Evolutionary conservation across 2,888 invertebrate genomes (phyloP).

Genomic region (Dicyrtomina minuta): DNA sequence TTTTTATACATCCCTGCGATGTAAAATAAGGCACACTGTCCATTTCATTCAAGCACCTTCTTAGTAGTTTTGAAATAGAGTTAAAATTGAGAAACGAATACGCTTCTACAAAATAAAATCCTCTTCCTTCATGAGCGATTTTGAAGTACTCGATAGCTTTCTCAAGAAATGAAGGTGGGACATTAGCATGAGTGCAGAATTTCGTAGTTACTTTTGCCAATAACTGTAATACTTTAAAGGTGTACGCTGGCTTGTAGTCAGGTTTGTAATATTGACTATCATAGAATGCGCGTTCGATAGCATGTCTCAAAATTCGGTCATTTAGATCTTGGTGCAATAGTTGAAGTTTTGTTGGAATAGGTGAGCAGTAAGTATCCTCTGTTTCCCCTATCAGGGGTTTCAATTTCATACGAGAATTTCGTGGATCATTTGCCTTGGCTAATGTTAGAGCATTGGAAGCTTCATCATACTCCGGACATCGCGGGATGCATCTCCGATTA

Average conservation of each 20-base stretch:
- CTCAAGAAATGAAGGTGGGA: constrained; percentile 34
- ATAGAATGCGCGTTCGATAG: constrained; percentile 17
- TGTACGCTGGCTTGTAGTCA: constrained; percentile 1
- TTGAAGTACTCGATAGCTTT: constrained; percentile 33
- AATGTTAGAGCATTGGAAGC: no score
- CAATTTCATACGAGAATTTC: background rate
- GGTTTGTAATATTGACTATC: constrained; percentile 10
- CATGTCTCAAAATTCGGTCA: background rate
- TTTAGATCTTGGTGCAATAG: constrained; percentile 19
- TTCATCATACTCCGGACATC: constrained; percentile 3
- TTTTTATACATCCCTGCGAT: background rate
- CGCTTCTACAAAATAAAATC: constrained; percentile 32
- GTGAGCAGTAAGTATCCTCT: background rate
- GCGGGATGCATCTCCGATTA: constrained; percentile 5
- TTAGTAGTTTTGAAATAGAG: constrained; percentile 19
- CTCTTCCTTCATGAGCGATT: constrained; percentile 34
- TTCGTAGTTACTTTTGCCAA: constrained; percentile 12
- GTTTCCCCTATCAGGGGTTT: background rate
- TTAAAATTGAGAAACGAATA: constrained; percentile 23
- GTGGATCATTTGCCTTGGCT: background rate
- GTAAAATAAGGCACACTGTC: background rate
- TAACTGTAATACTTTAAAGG: constrained; percentile 18
- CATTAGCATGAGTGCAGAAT: constrained; percentile 18
- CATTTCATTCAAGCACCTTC: constrained; percentile 3
- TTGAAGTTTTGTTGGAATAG: constrained; percentile 7